Base-by-base conservation (phyloP, 1,140 invertebrate species). In the Saccostrea cuccullata region DNA sequence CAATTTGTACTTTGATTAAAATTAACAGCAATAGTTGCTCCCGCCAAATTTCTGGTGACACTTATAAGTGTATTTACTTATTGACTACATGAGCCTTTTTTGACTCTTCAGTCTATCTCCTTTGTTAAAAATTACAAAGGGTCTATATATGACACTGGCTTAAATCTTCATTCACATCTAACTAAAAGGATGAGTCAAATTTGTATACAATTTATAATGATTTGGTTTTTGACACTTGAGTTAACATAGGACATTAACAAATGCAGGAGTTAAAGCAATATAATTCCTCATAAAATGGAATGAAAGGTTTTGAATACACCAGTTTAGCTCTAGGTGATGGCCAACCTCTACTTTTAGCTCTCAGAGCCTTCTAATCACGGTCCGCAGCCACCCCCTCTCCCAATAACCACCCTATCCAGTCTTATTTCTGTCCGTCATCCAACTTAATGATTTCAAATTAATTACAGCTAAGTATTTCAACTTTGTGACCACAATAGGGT, bases 371-470 rank as follows among this genome's bases (percentile, higher is more conserved):
- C 70, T 77, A 77, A 77, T 77, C 26, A 77, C 3, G 6, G 23
- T 3, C 13, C 8, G 4, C 26, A 77, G 70, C 70, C 70, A 26
- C 12, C 30, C 70, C 23, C 70, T 77, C 15, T 30, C 26, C 23
- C 30, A 26, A 15, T 77, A 77, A 77, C 23, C 26, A 77, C 26
- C 70, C 70, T 36, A 77, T 77, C 30, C 13, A 26, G 15, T 84
- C 82, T 13, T 13, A 84, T 84, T 83, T 84, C 40, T 84, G 40
- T 84, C 82, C 20, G 82, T 84, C 82, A 84, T 84, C 55, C 55
- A 84, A 84, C 47, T 84, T 84, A 84, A 84, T 84, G 82, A 84
- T 84, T 55, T 84, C 47, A 84, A 84, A 84, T 84, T 84, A 84
- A 84, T 84, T 84, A 56, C 55, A 56, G 55, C 82, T 84, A 84